A percentile compares a stretch with the other conserved stretches of the same genome.
Conservation (phyloP, 2,888 invertebrate species). For the Pachymerium ferrugineum region DNA sequence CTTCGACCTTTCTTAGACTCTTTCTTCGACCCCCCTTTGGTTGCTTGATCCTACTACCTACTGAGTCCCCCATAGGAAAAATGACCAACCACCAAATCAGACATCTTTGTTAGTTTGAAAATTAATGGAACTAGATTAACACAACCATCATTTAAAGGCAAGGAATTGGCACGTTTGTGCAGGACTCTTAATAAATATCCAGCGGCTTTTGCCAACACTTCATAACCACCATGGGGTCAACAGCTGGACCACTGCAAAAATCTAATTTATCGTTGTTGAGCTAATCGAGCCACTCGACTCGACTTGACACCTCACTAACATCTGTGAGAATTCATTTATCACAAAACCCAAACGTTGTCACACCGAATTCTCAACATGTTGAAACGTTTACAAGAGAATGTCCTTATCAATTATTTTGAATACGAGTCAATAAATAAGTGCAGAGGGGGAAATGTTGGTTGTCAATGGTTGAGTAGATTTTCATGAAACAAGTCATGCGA, state of each 20-base stretch:
- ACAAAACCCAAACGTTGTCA: not conserved
- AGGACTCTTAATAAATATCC: not conserved
- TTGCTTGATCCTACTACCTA: not conserved
- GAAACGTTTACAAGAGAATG: not conserved
- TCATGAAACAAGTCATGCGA: too few relatives aligned
- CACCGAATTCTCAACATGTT: not conserved
- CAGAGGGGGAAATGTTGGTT: not conserved
- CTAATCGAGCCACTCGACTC: conserved; percentile 14
- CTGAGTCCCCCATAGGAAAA: not conserved
- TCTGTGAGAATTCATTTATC: conserved; percentile 25
- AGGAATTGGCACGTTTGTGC: not conserved
- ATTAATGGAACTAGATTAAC: not conserved
- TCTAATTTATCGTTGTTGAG: conserved; percentile 22
- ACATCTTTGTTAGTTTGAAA: not conserved
- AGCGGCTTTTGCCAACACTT: conserved; percentile 15
- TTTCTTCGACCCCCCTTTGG: too few relatives aligned
- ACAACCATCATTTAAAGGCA: not conserved
- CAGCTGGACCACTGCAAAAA: conserved; percentile 22
- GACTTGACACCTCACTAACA: conserved; percentile 19
- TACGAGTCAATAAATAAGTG: not conserved
- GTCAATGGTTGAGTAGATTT: not conserved
- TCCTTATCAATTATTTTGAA: conserved; percentile 2
- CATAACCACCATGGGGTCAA: conserved; percentile 1
- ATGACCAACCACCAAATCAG: not conserved
- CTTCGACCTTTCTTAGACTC: not conserved